A percentile compares a stretch with the other conserved stretches of the same genome.
phyloP scores from a whole-genome alignment of 2,888 invertebrate genomes.

The Eupithecia subumbrata region DNA sequence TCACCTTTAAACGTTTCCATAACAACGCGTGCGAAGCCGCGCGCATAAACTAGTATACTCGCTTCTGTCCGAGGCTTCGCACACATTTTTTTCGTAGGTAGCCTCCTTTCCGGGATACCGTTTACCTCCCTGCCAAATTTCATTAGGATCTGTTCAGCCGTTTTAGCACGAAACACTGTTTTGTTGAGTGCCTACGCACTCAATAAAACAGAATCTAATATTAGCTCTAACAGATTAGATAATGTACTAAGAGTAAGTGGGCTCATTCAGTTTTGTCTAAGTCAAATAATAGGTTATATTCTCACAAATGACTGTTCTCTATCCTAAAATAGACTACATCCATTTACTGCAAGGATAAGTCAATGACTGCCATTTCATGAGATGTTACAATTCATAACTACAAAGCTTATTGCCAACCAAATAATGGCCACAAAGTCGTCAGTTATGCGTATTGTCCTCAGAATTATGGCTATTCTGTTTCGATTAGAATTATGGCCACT shows the following conservation, averaged over 20 bases:
- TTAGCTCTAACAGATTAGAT: not conserved
- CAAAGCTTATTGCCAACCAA: slow-evolving; percentile 7
- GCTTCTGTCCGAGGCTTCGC: too few species aligned
- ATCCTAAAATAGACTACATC: slow-evolving; percentile 6
- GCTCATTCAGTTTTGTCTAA: not conserved
- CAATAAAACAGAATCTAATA: too few species aligned
- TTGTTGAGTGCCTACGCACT: too few species aligned
- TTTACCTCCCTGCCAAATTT: too few species aligned
- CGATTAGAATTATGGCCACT: slow-evolving; percentile 9
- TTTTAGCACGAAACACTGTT: too few species aligned
- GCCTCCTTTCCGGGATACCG: too few species aligned
- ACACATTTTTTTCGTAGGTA: too few species aligned
- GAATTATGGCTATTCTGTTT: slow-evolving; percentile 9
- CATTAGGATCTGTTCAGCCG: too few species aligned
- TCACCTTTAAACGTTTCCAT: too few species aligned
- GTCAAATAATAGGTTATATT: slow-evolving; percentile 1
- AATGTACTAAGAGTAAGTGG: not conserved
- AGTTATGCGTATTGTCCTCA: not conserved
- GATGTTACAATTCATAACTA: slow-evolving; percentile 11
- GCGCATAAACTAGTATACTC: too few species aligned
- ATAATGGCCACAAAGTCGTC: not conserved
- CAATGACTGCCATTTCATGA: slow-evolving; percentile 14
- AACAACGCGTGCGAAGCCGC: too few species aligned
- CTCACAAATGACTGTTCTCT: not conserved
- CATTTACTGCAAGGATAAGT: slow-evolving; percentile 13